These are phyloP conservation scores for Ornithoptera alexandrae DNA, from an alignment of 2,888 invertebrate genomes.

Conservation along the genomic window DNA sequence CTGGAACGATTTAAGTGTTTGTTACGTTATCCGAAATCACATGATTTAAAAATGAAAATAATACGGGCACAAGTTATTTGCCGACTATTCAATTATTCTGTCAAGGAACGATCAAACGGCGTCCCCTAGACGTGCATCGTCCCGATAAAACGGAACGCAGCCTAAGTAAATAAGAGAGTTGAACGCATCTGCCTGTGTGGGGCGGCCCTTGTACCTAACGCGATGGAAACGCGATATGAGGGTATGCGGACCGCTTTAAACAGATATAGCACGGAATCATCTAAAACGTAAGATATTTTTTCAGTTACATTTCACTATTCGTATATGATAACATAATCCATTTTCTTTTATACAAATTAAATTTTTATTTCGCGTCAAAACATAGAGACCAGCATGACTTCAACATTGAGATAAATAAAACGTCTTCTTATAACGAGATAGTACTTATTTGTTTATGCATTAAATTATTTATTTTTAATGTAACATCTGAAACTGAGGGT, in stretches of 20 bases:
- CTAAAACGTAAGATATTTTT: neutral
- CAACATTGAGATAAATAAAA: no score
- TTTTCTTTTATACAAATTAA: no score
- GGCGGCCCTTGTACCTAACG: slow-evolving; percentile 23
- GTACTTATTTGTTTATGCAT: no score
- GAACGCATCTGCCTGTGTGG: slow-evolving; percentile 64
- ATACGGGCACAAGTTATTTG: slow-evolving; percentile 24
- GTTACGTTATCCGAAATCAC: neutral
- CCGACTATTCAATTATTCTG: slow-evolving; percentile 51
- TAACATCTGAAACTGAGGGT: no score
- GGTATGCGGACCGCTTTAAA: slow-evolving; percentile 9
- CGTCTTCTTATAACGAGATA: no score
- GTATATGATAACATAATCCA: no score
- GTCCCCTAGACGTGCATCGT: slow-evolving; percentile 57
- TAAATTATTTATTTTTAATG: no score
- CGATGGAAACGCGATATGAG: slow-evolving; percentile 20
- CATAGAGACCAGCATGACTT: no score
- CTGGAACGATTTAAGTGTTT: neutral
- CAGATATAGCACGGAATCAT: slow-evolving; percentile 23
- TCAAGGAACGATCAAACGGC: slow-evolving; percentile 46
- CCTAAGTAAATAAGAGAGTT: slow-evolving; percentile 70
- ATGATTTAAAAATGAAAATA: slow-evolving; percentile 6
- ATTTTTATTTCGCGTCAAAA: no score
- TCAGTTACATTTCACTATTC: neutral
- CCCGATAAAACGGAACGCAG: slow-evolving; percentile 59